A percentile compares a stretch with the other conserved stretches of the same genome.
These are phyloP conservation scores for Hemistola chrysoprasaria DNA, from an alignment of 2,888 invertebrate genomes.

Conservation along the genomic window DNA sequence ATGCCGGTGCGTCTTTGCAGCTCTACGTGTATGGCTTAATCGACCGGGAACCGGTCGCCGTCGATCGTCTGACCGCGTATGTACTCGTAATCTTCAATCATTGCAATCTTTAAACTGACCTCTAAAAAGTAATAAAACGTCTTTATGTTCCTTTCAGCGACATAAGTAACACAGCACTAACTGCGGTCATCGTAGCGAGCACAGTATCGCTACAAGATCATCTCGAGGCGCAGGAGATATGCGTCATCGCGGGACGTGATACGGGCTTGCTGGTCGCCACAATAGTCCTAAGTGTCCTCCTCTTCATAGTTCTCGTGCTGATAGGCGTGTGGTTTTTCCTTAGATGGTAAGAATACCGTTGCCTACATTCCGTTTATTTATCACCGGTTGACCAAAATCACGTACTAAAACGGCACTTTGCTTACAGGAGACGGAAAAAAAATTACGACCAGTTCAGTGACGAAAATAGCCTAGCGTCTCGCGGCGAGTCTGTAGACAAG, in stretches of 20 bases:
- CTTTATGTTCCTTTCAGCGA: slow-evolving; percentile 51
- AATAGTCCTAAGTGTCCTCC: slow-evolving; percentile 61
- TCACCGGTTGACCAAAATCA: slow-evolving; percentile 25
- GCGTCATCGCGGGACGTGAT: slow-evolving; percentile 50
- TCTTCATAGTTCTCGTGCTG: slow-evolving; percentile 58
- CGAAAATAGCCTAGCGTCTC: slow-evolving; percentile 52
- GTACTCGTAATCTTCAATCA: slow-evolving; percentile 23
- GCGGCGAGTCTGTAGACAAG: slow-evolving; percentile 41
- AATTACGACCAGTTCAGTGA: slow-evolving; percentile 61
- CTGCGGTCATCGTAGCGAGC: slow-evolving; percentile 48
- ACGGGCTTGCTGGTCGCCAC: slow-evolving; percentile 64
- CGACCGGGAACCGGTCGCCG: slow-evolving; percentile 54
- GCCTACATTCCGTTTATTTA: slow-evolving; percentile 37
- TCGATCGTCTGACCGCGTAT: slow-evolving; percentile 55
- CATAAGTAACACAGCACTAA: slow-evolving; percentile 48
- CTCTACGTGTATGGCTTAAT: slow-evolving; percentile 64
- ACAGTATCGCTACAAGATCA: slow-evolving; percentile 66
- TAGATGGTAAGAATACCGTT: slow-evolving; percentile 61
- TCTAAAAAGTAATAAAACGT: slow-evolving; percentile 9
- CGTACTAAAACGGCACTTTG: slow-evolving; percentile 28
- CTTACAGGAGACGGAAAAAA: slow-evolving; percentile 50
- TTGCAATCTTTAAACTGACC: slow-evolving; percentile 8
- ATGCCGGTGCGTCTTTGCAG: slow-evolving; percentile 49
- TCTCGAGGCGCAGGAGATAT: slow-evolving; percentile 55
- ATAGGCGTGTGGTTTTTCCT: slow-evolving; percentile 59